Evolutionary conservation across 2,113 vertebrate genomes (phyloP).

Genomic region (Myocastor coypus): DNA sequence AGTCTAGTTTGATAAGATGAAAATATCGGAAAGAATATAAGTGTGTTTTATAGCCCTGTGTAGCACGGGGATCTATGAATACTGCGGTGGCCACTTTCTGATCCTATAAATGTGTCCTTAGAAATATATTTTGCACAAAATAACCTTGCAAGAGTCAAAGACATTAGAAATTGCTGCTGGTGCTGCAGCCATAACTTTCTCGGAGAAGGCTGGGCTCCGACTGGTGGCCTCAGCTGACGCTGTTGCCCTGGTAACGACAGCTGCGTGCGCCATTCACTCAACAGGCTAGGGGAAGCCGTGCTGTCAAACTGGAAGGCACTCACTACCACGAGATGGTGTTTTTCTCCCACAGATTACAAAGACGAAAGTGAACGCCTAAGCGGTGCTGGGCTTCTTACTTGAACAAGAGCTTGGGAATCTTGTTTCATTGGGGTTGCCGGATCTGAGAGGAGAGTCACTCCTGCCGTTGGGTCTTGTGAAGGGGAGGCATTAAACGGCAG

Average conservation of each 20-base stretch:
- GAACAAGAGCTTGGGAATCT: not conserved
- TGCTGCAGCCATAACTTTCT: not conserved
- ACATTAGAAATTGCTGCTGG: not conserved
- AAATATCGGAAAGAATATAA: not conserved
- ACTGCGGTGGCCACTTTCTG: not conserved
- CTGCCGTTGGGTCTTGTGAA: not conserved
- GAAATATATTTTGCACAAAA: not conserved
- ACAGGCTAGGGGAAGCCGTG: not conserved
- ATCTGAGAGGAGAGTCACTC: not conserved
- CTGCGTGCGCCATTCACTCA: not conserved
- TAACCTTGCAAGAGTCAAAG: not conserved
- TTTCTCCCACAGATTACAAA: not conserved
- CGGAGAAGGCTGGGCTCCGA: not conserved
- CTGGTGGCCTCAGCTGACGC: not conserved
- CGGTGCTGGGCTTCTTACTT: not conserved
- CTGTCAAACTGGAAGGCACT: too few relatives aligned
- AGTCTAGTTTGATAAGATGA: not conserved
- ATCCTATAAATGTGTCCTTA: not conserved
- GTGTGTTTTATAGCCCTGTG: not conserved
- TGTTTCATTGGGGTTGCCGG: too few relatives aligned
- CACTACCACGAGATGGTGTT: too few relatives aligned
- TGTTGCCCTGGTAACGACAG: not conserved
- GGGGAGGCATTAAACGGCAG: not conserved
- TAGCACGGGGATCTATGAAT: not conserved
- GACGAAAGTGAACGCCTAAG: not conserved